Conservation (phyloP, 2,888 invertebrate genomes). For the Parnassius orleans region DNA sequence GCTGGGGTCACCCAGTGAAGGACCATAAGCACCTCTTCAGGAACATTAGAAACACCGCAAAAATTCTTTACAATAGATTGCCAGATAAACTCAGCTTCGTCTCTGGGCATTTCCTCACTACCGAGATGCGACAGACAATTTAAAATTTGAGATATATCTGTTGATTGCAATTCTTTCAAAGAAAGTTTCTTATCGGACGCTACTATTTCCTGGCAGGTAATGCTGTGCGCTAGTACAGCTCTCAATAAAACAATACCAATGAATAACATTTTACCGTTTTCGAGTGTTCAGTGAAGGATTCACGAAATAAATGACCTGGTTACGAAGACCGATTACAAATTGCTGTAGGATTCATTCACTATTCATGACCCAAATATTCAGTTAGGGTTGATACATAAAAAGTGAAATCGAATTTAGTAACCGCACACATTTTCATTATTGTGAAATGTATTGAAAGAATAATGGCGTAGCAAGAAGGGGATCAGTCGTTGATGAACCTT, state of each 20-base stretch:
- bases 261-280: background rate
- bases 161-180: constrained; percentile 44
- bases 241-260: constrained; percentile 17
- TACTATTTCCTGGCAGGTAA: constrained; percentile 53
- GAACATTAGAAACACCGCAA: constrained; percentile 58
- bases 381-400: constrained; percentile 5
- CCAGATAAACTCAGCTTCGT: constrained; percentile 64
- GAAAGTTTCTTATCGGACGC: constrained; percentile 43
- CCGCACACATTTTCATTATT: no score
- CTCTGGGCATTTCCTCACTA: constrained; percentile 44
- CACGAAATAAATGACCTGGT: constrained; percentile 4
- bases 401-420: background rate
- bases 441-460: no score
- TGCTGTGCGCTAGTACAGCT: constrained; percentile 22
- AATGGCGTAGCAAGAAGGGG: no score
- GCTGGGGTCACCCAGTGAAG: constrained; percentile 74
- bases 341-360: background rate
- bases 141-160: constrained; percentile 52
- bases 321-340: background rate
- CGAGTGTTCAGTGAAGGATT: background rate
- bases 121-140: constrained; percentile 61
- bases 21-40: constrained; percentile 58
- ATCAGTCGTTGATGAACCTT: no score
- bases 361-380: background rate
- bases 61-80: constrained; percentile 49